Base-by-base conservation (phyloP, 2,113 vertebrate species). In the Pitta sordida region DNA sequence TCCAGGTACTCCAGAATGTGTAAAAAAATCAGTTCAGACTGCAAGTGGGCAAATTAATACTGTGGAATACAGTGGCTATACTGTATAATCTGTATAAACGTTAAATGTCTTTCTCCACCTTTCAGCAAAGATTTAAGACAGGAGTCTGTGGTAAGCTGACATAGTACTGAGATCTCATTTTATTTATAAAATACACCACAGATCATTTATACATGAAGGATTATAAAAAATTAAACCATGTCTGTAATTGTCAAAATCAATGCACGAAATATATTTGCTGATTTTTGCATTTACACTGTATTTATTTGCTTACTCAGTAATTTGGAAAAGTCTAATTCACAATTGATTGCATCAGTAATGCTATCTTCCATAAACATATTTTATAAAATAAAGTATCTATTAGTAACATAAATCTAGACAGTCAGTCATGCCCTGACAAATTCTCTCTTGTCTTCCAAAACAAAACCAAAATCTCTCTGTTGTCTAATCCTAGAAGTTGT, bases 171-270 rank as follows among this genome's bases (percentile, higher is more conserved):
- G 92, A 96, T 91, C 94, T 97, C 81, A 94, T 96, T 94, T 96
- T 95, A 85, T 96, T 96, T 96, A 89, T 83, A 92, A 96, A 95
- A 95, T 79, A 76, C 52, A 88, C 96, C 94, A 86, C 94, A 94
- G 86, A 77, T 82, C n/a, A 64, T 92, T 97, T 96, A 91, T 94
- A 96, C 43, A 77, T 70, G 60, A 94, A 95, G 58, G 48, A 82
- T 56, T 68, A 93, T 97, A 95, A 95, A 97, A 94, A 97, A 96
- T 96, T 96, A 76, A 97, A 96, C 62, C 29, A 48, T 34, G 44
- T 53, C 69, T 90, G 74, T 71, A 95, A 92, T 63, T 91, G n/a
- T 97, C 71, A 73, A 93, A 95, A 90, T 85, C 86, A 91, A 92
- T 85, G 89, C 84, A 83, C 64, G 91, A 95, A 94, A 90, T 73